Conservation (phyloP, 2,113 vertebrate genomes). For the Anseranas semipalmata region DNA sequence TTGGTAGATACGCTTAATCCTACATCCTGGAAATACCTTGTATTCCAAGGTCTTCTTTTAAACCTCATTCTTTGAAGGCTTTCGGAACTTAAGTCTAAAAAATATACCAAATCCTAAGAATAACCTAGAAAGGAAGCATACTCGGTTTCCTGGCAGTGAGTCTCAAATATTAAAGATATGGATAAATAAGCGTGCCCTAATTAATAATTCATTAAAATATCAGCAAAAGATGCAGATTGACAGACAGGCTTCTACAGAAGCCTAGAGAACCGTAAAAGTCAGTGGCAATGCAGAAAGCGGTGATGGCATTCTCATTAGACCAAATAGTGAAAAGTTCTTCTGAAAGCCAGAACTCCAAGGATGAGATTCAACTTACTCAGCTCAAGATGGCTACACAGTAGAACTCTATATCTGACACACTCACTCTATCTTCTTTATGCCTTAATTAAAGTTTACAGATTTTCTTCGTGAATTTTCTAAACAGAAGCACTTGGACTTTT, state of each 20-base stretch:
- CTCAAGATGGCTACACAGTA: not conserved
- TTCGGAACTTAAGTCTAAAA: not conserved
- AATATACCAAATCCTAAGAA: not conserved
- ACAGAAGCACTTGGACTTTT: not conserved
- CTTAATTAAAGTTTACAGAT: not conserved
- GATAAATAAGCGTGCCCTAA: not conserved
- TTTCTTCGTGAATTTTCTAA: not conserved
- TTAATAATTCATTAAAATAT: conserved; percentile 3
- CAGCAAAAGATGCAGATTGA: not conserved
- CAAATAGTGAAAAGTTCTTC: not conserved
- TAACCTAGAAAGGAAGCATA: not conserved
- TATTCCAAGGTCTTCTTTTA: not conserved
- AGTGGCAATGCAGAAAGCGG: not conserved
- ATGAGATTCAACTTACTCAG: not conserved
- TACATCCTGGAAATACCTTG: not conserved
- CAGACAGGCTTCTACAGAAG: not conserved
- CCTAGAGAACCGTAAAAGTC: not conserved
- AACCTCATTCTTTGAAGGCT: not conserved
- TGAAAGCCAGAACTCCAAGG: not conserved
- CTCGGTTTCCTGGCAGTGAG: not conserved
- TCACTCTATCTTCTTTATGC: not conserved
- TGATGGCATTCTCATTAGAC: not conserved
- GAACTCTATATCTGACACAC: not conserved
- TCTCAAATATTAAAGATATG: not conserved
- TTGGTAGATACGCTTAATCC: not conserved